phyloP scores from a whole-genome alignment of 2,888 invertebrate species.

The Drosophila basisetae region DNA sequence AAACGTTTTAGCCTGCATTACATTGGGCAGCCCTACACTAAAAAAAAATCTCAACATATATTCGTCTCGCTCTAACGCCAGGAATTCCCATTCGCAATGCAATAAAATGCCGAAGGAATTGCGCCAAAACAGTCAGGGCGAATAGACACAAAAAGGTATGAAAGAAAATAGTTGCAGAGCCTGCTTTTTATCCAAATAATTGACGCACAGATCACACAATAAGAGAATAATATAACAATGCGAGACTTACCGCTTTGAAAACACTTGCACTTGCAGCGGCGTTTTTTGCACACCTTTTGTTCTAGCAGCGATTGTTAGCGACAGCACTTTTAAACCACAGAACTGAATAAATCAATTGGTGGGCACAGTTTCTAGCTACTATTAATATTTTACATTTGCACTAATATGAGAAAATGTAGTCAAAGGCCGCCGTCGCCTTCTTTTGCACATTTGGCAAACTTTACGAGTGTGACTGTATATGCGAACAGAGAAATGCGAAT shows the following conservation, averaged over 20 bases:
- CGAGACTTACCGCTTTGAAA: conserved; percentile 47
- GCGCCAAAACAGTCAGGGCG: conserved; percentile 79
- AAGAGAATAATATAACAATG: conserved; percentile 23
- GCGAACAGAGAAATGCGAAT: conserved; percentile 9
- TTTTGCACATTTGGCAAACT: conserved; percentile 60
- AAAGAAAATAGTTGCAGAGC: conserved; percentile 19
- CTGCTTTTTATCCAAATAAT: not conserved
- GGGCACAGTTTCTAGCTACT: not conserved
- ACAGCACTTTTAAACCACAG: conserved; percentile 4
- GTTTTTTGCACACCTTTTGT: conserved; percentile 35
- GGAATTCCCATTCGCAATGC: conserved; percentile 29
- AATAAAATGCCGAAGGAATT: conserved; percentile 62
- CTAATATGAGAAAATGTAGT: not conserved
- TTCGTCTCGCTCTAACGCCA: conserved; percentile 43
- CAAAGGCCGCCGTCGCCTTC: conserved; percentile 18
- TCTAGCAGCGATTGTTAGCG: not conserved
- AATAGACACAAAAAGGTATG: conserved; percentile 40
- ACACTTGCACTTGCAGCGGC: conserved; percentile 38
- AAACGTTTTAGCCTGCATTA: conserved; percentile 1
- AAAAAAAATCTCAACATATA: conserved; percentile 29
- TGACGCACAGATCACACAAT: not conserved
- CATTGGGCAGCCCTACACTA: conserved; percentile 11
- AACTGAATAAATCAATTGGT: not conserved
- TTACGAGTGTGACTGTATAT: conserved; percentile 37
- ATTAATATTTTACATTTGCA: conserved; percentile 12